phyloP scores from a whole-genome alignment of 2,113 vertebrate genomes.

The Misgurnus anguillicaudatus region DNA sequence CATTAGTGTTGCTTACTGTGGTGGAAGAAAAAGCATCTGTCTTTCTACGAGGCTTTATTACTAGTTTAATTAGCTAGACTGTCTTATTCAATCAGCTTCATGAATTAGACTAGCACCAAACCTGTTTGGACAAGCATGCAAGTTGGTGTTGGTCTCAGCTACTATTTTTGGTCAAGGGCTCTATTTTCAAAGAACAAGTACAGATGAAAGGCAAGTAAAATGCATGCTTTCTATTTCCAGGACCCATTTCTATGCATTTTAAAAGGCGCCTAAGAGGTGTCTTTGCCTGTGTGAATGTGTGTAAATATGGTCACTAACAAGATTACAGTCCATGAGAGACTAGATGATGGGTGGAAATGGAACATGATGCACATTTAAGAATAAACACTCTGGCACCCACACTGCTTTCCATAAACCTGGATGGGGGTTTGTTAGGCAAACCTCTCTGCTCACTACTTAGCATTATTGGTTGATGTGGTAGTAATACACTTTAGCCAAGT shows the following conservation, averaged over 20 bases:
- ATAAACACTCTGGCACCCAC: slow-evolving; percentile 3
- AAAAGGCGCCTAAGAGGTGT: slow-evolving; percentile 15
- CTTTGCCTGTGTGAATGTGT: neutral
- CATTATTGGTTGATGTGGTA: neutral
- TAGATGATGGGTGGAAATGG: slow-evolving; percentile 3
- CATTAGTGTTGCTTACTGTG: slow-evolving; percentile 23
- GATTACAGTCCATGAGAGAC: neutral
- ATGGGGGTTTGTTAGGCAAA: slow-evolving; percentile 8
- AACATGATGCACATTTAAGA: slow-evolving; percentile 23
- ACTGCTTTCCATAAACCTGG: slow-evolving; percentile 33
- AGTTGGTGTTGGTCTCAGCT: no score
- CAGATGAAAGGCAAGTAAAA: no score
- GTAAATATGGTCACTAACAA: neutral
- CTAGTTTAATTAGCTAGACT: no score
- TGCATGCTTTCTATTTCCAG: no score
- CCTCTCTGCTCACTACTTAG: slow-evolving; percentile 1
- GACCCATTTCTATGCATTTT: neutral
- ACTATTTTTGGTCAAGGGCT: no score
- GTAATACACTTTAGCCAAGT: neutral
- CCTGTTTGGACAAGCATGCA: no score
- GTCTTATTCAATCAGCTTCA: no score
- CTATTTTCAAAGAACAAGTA: no score
- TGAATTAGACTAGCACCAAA: no score
- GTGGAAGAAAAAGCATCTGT: neutral
- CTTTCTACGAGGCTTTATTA: no score